A percentile compares a stretch with the other conserved stretches of the same genome.
phyloP scores from a whole-genome alignment of 2,888 invertebrate species.

The Oegoconia quadripuncta region DNA sequence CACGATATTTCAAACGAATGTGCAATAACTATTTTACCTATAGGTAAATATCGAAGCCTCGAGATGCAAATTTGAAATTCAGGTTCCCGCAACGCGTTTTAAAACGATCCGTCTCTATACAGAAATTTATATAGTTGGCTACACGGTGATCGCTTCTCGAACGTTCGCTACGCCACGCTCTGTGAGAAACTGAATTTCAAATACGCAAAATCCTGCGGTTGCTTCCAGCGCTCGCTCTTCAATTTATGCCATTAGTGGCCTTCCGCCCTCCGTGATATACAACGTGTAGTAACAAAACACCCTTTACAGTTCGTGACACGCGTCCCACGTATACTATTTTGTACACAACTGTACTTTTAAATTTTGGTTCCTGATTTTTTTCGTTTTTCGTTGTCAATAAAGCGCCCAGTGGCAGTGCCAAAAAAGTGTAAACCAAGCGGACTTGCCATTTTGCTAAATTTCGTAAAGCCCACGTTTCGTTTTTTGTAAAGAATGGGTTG shows the following conservation, averaged over 20 bases:
- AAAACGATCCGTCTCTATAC: constrained; percentile 50
- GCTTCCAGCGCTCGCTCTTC: constrained; percentile 58
- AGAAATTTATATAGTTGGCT: constrained; percentile 37
- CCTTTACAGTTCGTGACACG: constrained; percentile 1
- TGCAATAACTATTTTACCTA: neutral
- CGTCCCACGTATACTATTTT: neutral
- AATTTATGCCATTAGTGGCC: constrained; percentile 70
- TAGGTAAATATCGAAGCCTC: neutral
- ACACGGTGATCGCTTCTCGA: constrained; percentile 45
- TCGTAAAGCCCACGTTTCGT: no score
- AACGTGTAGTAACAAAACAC: constrained; percentile 16
- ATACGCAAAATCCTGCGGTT: constrained; percentile 68
- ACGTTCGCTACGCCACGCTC: constrained; percentile 40
- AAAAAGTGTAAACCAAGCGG: no score
- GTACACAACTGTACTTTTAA: no score
- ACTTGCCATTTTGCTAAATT: no score
- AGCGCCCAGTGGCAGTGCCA: no score
- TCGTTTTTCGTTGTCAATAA: no score
- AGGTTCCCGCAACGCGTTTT: constrained; percentile 43
- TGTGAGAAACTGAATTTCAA: constrained; percentile 68
- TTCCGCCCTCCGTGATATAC: constrained; percentile 50
- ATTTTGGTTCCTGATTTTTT: no score
- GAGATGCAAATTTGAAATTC: constrained; percentile 45
- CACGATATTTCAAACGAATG: neutral
- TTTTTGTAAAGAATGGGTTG: no score